A percentile compares a stretch with the other conserved stretches of the same genome.
phyloP scores from a whole-genome alignment of 1,140 invertebrate genomes.

The Diplogasteroides magnus region DNA sequence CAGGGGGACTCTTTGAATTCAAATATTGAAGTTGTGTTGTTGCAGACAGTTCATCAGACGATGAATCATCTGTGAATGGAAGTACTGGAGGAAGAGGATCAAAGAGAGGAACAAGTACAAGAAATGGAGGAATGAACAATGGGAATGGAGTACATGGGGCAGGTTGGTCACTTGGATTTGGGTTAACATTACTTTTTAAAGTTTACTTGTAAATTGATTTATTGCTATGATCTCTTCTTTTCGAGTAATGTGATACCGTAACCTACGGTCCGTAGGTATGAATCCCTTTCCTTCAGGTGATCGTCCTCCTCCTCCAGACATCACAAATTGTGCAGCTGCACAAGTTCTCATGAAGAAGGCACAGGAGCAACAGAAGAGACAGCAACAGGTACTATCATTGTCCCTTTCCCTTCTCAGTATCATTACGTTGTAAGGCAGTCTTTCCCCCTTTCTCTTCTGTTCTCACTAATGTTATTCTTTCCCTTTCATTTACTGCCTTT shows the following conservation, averaged over 20 bases:
- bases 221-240: background rate
- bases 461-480: background rate
- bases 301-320: background rate
- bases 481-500: background rate
- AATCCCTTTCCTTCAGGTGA: background rate
- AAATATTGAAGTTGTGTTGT: background rate
- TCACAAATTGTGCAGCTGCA: background rate
- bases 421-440: background rate
- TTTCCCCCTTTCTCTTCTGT: background rate
- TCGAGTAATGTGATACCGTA: too few relatives aligned
- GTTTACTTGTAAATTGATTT: background rate
- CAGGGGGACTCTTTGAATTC: too few relatives aligned
- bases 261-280: too few relatives aligned
- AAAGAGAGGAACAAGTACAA: background rate
- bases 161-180: too few relatives aligned
- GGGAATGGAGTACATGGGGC: background rate
- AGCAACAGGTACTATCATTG: background rate
- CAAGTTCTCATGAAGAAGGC: background rate
- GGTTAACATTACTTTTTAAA: too few relatives aligned
- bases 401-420: too few relatives aligned
- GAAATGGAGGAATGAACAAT: background rate
- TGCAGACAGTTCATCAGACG: background rate
- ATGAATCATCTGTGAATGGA: background rate
- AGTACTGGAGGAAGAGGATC: background rate
- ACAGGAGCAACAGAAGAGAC: background rate